Evolutionary conservation across 2,888 invertebrate species (phyloP).

Genomic region (Eucriotettix oculatus): DNA sequence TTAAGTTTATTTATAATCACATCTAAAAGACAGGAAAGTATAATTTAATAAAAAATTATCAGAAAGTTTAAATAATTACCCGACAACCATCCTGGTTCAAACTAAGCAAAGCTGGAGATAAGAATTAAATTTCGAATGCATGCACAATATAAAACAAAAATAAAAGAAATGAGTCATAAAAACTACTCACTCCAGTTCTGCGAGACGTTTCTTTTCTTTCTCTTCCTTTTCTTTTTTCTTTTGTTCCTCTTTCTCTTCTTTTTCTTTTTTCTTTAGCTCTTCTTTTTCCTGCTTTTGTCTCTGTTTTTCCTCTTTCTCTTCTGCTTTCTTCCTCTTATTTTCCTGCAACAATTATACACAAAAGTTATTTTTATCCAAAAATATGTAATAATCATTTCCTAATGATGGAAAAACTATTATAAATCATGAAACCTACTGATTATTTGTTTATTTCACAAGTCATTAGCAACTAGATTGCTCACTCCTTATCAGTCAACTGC

Average conservation of each 20-base stretch:
- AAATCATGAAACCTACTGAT: too few species aligned
- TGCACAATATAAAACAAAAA: background rate
- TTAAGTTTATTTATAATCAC: too few species aligned
- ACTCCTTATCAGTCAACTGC: too few species aligned
- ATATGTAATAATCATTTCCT: too few species aligned
- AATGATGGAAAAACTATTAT: too few species aligned
- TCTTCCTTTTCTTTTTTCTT: slow-evolving; percentile 23
- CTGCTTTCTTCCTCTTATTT: slow-evolving; percentile 29
- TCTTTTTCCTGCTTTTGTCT: slow-evolving; percentile 34
- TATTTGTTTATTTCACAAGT: too few species aligned
- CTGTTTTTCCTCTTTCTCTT: slow-evolving; percentile 29
- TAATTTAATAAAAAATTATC: background rate
- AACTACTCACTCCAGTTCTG: slow-evolving; percentile 27
- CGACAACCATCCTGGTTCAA: background rate
- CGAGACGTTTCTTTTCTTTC: slow-evolving; percentile 23
- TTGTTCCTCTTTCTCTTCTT: slow-evolving; percentile 17
- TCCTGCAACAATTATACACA: slow-evolving; percentile 17
- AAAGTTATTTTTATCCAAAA: background rate
- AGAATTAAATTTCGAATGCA: background rate
- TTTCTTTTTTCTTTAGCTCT: slow-evolving; percentile 28
- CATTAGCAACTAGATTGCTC: too few species aligned
- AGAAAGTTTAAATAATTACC: background rate
- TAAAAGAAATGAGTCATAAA: slow-evolving; percentile 1
- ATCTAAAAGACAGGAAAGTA: too few species aligned
- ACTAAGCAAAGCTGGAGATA: background rate